These are phyloP conservation scores for Epinephelus coioides DNA, from an alignment of 2,797 vertebrate genomes.

Conservation along the genomic window DNA sequence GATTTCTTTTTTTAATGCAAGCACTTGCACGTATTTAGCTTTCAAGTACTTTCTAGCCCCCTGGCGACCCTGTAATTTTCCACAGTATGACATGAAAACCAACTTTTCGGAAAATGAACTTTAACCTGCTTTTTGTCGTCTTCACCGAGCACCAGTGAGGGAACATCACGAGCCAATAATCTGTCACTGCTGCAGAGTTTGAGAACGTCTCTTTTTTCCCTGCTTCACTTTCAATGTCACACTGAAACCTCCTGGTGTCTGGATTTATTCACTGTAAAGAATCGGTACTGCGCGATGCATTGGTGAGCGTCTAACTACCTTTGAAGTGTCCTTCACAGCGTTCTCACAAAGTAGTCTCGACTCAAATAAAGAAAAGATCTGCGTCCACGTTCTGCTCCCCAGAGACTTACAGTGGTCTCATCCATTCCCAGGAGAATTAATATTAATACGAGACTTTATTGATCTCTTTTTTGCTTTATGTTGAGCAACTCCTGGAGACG, in stretches of 20 bases:
- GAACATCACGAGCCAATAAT: not conserved
- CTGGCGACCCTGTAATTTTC: too few species aligned
- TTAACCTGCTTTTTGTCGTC: not conserved
- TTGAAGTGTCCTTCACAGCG: slow-evolving; percentile 35
- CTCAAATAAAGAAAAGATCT: not conserved
- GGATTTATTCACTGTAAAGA: slow-evolving; percentile 43
- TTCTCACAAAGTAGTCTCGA: not conserved
- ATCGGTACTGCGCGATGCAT: slow-evolving; percentile 24
- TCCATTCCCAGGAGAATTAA: not conserved
- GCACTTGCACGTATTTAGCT: too few species aligned
- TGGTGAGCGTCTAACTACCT: slow-evolving; percentile 25
- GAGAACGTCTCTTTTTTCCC: not conserved
- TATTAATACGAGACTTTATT: not conserved
- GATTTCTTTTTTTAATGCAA: too few species aligned
- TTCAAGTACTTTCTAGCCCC: too few species aligned
- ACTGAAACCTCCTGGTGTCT: slow-evolving; percentile 33
- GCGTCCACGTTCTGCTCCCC: not conserved
- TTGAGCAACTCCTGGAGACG: not conserved
- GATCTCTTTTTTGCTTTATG: slow-evolving; percentile 3
- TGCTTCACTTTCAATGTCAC: slow-evolving; percentile 40
- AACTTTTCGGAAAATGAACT: not conserved
- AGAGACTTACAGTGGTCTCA: not conserved
- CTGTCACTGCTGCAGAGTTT: not conserved
- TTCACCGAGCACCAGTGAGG: not conserved
- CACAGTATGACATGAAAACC: not conserved